These are phyloP conservation scores for Cephalophus harveyi DNA, from an alignment of 2,113 vertebrate genomes.

Conservation along the genomic window DNA sequence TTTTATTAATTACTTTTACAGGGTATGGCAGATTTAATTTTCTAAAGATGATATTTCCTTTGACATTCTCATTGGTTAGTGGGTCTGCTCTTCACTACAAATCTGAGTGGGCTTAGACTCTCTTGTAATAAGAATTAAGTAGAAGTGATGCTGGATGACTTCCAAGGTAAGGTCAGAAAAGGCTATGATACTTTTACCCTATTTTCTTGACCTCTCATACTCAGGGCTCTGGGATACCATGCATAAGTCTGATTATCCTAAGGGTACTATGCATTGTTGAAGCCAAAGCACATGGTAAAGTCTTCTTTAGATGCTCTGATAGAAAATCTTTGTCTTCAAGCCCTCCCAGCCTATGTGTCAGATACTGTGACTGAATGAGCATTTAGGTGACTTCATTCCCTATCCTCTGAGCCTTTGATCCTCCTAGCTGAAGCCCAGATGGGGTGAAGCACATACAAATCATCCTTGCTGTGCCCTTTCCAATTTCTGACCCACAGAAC, in stretches of 20 bases:
- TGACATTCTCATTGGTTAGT: neutral
- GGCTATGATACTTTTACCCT: neutral
- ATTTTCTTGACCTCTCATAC: neutral
- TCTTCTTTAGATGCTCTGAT: neutral
- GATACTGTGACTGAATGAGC: neutral
- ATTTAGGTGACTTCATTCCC: neutral
- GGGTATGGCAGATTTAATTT: neutral
- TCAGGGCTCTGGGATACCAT: neutral
- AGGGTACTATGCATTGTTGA: neutral
- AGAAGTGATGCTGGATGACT: neutral
- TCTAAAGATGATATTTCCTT: neutral
- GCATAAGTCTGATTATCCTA: neutral
- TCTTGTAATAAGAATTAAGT: neutral
- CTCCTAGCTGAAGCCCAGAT: neutral
- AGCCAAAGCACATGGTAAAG: neutral
- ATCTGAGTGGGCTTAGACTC: neutral
- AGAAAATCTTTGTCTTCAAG: neutral
- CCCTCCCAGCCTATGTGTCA: neutral
- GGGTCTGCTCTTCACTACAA: neutral
- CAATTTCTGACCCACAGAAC: neutral
- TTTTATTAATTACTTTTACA: neutral
- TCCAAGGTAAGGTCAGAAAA: neutral
- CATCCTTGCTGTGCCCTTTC: neutral
- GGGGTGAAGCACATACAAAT: neutral
- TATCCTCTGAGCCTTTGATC: neutral